phyloP scores from a whole-genome alignment of 2,797 vertebrate genomes.

The Poliocrania exsul region DNA sequence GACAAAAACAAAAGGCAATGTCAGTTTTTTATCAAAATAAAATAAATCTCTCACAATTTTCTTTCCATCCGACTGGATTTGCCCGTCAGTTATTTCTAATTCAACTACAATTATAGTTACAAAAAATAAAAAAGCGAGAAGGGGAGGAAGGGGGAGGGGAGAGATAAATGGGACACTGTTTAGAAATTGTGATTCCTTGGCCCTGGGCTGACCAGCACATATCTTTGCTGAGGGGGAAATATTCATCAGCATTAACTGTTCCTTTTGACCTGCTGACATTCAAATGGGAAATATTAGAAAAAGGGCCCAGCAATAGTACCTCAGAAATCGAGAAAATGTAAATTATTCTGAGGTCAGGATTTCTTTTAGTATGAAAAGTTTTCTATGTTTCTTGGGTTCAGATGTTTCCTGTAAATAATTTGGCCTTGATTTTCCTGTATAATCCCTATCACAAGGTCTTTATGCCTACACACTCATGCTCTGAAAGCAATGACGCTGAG shows the following conservation, averaged over 20 bases:
- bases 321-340: not conserved
- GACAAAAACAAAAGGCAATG: conserved; percentile 70
- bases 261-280: conserved; percentile 58
- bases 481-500: not conserved
- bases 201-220: conserved; percentile 30
- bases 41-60: conserved; percentile 69
- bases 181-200: conserved; percentile 17
- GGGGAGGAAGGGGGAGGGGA: not conserved
- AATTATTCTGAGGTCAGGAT: not conserved
- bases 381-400: not conserved
- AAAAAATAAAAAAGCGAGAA: conserved; percentile 52
- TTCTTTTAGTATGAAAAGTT: not conserved
- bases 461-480: rapidly evolving
- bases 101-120: conserved; percentile 69
- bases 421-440: not conserved
- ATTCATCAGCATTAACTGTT: conserved; percentile 60
- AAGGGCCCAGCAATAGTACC: not conserved
- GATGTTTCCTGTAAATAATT: not conserved
- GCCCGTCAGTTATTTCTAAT: conserved; percentile 70
- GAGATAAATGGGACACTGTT: conserved; percentile 56
- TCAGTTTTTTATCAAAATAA: conserved; percentile 71
- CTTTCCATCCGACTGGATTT: conserved; percentile 67
- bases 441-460: not conserved
- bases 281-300: not conserved
- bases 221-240: conserved; percentile 30